Conservation (phyloP, 2,888 invertebrate genomes). For the Anorthoa munda region DNA sequence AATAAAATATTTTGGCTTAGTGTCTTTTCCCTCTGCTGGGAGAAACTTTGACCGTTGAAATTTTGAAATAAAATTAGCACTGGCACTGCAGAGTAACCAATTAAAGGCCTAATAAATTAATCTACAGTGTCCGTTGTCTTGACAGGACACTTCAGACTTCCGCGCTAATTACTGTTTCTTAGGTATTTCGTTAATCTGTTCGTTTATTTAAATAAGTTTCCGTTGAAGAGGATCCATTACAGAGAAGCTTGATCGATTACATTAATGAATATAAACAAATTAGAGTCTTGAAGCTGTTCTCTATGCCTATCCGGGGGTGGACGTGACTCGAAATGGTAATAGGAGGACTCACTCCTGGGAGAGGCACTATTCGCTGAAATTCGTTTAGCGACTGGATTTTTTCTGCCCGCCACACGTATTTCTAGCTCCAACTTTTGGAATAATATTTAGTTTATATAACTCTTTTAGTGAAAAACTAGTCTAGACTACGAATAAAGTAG, state of each 20-base stretch:
- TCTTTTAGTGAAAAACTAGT: neutral
- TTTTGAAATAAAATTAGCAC: slow-evolving; percentile 61
- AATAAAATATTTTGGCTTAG: slow-evolving; percentile 85
- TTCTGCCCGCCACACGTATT: slow-evolving; percentile 11
- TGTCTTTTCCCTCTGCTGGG: slow-evolving; percentile 65
- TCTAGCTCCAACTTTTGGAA: slow-evolving; percentile 4
- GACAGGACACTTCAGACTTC: slow-evolving; percentile 70
- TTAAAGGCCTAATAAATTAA: slow-evolving; percentile 76
- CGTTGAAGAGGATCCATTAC: slow-evolving; percentile 44
- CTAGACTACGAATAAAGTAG: neutral
- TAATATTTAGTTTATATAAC: slow-evolving; percentile 15
- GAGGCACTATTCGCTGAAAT: slow-evolving; percentile 40
- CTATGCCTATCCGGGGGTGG: slow-evolving; percentile 36
- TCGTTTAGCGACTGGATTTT: slow-evolving; percentile 51
- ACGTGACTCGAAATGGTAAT: slow-evolving; percentile 62
- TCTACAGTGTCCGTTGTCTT: slow-evolving; percentile 70
- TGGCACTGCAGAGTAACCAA: slow-evolving; percentile 67
- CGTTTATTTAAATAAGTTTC: slow-evolving; percentile 68
- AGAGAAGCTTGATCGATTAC: slow-evolving; percentile 58
- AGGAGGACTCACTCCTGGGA: neutral
- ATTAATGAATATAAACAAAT: slow-evolving; percentile 61
- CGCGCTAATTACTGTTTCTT: slow-evolving; percentile 72
- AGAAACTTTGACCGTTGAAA: slow-evolving; percentile 50
- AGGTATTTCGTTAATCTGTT: slow-evolving; percentile 71
- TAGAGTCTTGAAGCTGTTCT: slow-evolving; percentile 32